These are phyloP conservation scores for Mionectes macconnelli DNA, from an alignment of 2,113 vertebrate genomes.

Conservation along the genomic window DNA sequence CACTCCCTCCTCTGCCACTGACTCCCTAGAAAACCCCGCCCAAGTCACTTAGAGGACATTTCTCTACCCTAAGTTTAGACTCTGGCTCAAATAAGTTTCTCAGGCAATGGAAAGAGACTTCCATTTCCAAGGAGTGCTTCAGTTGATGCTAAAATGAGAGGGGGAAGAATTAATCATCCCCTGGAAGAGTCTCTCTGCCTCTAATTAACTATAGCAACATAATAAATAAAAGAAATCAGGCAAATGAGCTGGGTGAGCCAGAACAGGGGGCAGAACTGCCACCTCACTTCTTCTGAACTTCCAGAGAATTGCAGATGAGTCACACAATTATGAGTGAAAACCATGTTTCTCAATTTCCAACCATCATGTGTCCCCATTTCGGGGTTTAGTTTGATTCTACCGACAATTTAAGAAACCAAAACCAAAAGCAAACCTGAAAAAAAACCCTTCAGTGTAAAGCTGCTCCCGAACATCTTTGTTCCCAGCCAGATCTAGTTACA, in stretches of 20 bases:
- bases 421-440: neutral
- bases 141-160: neutral
- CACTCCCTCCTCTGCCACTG: neutral
- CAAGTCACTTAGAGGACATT: neutral
- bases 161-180: neutral
- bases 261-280: neutral
- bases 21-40: neutral
- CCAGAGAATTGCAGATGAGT: neutral
- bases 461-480: neutral
- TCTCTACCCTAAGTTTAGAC: neutral
- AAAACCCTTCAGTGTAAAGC: neutral
- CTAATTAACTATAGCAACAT: neutral
- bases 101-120: neutral
- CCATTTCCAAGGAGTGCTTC: neutral
- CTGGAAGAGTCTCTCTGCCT: neutral
- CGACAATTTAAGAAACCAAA: neutral
- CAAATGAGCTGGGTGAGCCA: neutral
- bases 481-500: conserved; percentile 18
- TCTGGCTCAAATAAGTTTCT: neutral
- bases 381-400: neutral
- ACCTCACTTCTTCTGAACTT: neutral
- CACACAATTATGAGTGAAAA: neutral
- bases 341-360: neutral
- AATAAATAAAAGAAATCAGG: neutral
- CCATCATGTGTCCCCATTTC: neutral